Conservation (phyloP, 1,140 invertebrate genomes). For the Reticulitermes speratus region DNA sequence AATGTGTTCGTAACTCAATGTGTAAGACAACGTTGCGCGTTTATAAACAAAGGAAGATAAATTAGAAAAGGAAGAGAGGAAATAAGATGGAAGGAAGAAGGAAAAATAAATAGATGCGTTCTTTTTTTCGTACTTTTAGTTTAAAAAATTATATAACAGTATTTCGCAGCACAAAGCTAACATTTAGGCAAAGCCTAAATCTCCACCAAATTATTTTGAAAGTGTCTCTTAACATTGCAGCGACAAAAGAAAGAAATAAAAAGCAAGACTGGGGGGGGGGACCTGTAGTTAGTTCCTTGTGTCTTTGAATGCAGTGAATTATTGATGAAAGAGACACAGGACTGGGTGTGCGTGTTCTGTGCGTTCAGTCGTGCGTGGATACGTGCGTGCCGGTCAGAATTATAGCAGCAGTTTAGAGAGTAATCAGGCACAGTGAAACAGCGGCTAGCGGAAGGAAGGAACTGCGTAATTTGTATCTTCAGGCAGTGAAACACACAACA, state of each 20-base stretch:
- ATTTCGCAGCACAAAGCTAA: no score
- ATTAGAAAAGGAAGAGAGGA: no score
- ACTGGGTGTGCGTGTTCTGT: background rate
- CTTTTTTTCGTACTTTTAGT: no score
- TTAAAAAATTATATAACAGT: no score
- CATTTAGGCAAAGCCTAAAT: background rate
- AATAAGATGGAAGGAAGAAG: no score
- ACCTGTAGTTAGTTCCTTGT: background rate
- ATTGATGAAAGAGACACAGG: background rate
- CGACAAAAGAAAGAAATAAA: background rate
- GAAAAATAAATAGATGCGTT: no score
- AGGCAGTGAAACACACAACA: background rate
- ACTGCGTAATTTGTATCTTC: conserved; percentile 4
- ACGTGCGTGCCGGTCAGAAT: background rate
- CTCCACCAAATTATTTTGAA: background rate
- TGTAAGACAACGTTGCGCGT: no score
- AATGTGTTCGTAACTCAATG: no score
- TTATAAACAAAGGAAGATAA: no score
- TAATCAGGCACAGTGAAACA: background rate
- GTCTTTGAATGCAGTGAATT: background rate
- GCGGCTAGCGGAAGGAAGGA: background rate
- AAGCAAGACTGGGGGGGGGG: no score
- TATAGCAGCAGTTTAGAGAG: background rate
- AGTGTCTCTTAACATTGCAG: background rate
- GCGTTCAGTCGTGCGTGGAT: background rate